These are phyloP conservation scores for Phrynocephalus vlangalii DNA, from an alignment of 2,797 vertebrate genomes.

Conservation along the genomic window DNA sequence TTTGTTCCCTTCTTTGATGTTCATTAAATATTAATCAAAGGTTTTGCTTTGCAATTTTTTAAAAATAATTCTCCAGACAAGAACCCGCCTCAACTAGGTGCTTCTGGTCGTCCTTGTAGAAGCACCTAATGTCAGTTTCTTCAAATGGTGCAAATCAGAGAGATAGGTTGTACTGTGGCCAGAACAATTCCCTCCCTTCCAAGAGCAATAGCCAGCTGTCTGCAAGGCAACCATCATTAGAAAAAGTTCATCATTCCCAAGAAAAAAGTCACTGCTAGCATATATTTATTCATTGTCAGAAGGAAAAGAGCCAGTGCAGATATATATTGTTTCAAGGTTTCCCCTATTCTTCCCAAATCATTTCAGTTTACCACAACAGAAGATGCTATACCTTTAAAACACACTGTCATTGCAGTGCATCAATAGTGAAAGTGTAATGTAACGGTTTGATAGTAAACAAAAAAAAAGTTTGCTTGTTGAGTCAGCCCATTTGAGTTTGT, in stretches of 20 bases:
- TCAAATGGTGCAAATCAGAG: constrained; percentile 47
- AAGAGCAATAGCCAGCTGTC: constrained; percentile 10
- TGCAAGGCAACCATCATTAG: background rate
- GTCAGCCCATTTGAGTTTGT: too few species aligned
- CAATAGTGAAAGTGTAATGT: background rate
- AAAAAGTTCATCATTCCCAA: constrained; percentile 25
- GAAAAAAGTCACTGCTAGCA: constrained; percentile 19
- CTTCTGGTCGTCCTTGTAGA: constrained; percentile 42
- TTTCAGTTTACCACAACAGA: background rate
- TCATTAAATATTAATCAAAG: constrained; percentile 48
- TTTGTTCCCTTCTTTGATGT: constrained; percentile 11
- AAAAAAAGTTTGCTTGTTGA: too few species aligned
- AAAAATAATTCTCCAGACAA: constrained; percentile 8
- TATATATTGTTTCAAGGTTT: background rate
- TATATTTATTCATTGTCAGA: background rate
- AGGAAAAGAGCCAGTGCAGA: background rate
- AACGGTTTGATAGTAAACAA: background rate
- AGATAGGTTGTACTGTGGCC: constrained; percentile 33
- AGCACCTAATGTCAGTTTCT: constrained; percentile 54
- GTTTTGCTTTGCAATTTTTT: constrained; percentile 63
- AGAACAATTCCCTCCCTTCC: constrained; percentile 4
- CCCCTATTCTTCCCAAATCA: background rate
- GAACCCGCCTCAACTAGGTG: background rate
- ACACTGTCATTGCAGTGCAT: background rate
- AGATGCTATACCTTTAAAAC: background rate